A percentile compares a stretch with the other conserved stretches of the same genome.
Evolutionary conservation across 2,113 vertebrate genomes (phyloP).

Genomic region (Centrocercus urophasianus): DNA sequence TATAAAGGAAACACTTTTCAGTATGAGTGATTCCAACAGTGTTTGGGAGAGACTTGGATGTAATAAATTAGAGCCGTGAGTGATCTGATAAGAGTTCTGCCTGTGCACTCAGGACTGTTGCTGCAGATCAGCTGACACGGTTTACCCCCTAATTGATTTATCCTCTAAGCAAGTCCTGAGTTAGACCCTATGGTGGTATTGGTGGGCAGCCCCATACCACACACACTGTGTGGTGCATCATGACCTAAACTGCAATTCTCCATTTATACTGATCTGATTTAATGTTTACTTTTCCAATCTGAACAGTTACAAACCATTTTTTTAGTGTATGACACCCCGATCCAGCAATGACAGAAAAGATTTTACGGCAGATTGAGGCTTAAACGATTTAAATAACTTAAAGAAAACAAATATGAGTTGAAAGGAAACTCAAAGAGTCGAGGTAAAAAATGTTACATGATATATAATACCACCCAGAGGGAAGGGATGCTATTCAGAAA

Average conservation of each 20-base stretch:
- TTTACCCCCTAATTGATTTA: not conserved
- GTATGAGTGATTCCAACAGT: not conserved
- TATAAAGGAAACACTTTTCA: not conserved
- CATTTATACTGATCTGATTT: not conserved
- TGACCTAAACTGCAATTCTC: not conserved
- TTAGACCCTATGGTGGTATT: fast-evolving
- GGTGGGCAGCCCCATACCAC: fast-evolving
- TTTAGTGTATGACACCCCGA: not conserved
- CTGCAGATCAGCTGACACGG: not conserved
- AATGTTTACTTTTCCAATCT: fast-evolving
- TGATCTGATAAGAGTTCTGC: not conserved
- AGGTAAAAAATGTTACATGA: not conserved
- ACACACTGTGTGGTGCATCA: fast-evolving
- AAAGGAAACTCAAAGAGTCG: not conserved
- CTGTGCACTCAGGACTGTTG: too few species aligned
- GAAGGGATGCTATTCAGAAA: too few species aligned
- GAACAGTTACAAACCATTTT: not conserved
- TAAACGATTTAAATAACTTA: not conserved
- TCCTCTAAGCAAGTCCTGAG: fast-evolving
- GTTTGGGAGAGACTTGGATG: not conserved
- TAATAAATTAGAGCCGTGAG: not conserved
- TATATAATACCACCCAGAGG: not conserved
- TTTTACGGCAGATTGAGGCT: not conserved
- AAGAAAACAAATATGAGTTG: not conserved
- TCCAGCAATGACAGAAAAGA: not conserved